Percentiles rank a stretch among this genome's conserved stretches.
phyloP scores from a whole-genome alignment of 2,888 invertebrate genomes.

The Ecliptopera silaceata region DNA sequence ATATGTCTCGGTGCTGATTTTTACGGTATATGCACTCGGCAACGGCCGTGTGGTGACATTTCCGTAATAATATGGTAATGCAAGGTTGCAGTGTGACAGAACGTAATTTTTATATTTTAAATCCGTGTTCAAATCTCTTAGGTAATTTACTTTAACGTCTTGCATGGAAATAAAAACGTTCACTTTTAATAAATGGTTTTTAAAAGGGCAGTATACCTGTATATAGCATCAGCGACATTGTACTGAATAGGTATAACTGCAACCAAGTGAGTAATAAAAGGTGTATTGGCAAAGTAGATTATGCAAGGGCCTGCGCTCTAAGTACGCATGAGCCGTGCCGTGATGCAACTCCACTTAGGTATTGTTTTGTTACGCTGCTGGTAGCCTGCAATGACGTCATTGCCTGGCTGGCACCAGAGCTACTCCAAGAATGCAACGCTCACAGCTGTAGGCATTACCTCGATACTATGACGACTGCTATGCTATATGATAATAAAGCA shows the following conservation, averaged over 20 bases:
- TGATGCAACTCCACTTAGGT: constrained; percentile 43
- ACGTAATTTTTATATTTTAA: constrained; percentile 22
- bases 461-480: constrained; percentile 36
- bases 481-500: constrained; percentile 35
- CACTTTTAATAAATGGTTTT: constrained; percentile 23
- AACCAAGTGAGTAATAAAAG: constrained; percentile 22
- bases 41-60: constrained; percentile 39
- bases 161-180: constrained; percentile 23
- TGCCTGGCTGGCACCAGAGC: constrained; percentile 32
- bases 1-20: constrained; percentile 40
- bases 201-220: constrained; percentile 14
- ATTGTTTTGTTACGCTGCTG: constrained; percentile 43
- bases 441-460: constrained; percentile 29
- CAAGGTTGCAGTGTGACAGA: constrained; percentile 24
- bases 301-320: constrained; percentile 36
- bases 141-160: constrained; percentile 23
- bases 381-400: constrained; percentile 42
- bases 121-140: constrained; percentile 31
- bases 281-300: constrained; percentile 31
- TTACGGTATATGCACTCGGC: constrained; percentile 35
- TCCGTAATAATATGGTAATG: constrained; percentile 35
- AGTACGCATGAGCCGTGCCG: constrained; percentile 40
- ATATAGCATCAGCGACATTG: neutral
- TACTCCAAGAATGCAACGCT: constrained; percentile 25
- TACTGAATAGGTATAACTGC: constrained; percentile 5